These are phyloP conservation scores for Zeus faber DNA, from an alignment of 2,113 vertebrate genomes.

Conservation along the genomic window DNA sequence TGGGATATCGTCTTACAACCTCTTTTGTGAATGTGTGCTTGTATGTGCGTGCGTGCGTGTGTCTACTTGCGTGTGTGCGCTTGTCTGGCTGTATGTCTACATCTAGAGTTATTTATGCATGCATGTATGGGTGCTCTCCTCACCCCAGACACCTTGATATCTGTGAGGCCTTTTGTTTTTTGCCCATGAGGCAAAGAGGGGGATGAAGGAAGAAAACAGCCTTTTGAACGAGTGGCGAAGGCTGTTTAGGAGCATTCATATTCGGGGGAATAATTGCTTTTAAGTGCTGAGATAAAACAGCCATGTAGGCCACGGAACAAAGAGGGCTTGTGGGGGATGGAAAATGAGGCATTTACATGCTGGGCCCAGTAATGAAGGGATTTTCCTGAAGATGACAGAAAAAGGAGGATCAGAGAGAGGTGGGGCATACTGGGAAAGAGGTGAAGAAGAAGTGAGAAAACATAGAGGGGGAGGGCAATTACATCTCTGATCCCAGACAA, in stretches of 20 bases:
- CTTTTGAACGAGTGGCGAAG: constrained; percentile 47
- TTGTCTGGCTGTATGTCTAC: not conserved
- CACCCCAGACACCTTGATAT: constrained; percentile 58
- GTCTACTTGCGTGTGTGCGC: not conserved
- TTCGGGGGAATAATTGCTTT: constrained; percentile 68
- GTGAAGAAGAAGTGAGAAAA: not conserved
- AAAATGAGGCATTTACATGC: constrained; percentile 61
- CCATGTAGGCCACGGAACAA: constrained; percentile 63
- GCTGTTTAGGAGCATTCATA: constrained; percentile 56
- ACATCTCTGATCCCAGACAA: constrained; percentile 42
- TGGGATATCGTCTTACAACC: constrained; percentile 65
- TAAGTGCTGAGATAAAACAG: constrained; percentile 65
- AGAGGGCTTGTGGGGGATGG: constrained; percentile 54
- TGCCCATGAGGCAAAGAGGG: constrained; percentile 50
- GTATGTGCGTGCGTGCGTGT: constrained; percentile 4
- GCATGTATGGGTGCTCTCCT: constrained; percentile 19
- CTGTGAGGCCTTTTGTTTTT: constrained; percentile 42
- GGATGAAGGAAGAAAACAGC: constrained; percentile 50
- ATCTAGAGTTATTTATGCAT: not conserved
- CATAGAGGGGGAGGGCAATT: constrained; percentile 11
- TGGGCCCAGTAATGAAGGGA: constrained; percentile 64
- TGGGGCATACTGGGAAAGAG: constrained; percentile 32
- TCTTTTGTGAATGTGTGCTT: constrained; percentile 8
- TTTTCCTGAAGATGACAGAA: constrained; percentile 73
- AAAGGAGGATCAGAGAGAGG: constrained; percentile 55